Base-by-base conservation (phyloP, 2,113 vertebrate species). In the Urocynchramus pylzowi region DNA sequence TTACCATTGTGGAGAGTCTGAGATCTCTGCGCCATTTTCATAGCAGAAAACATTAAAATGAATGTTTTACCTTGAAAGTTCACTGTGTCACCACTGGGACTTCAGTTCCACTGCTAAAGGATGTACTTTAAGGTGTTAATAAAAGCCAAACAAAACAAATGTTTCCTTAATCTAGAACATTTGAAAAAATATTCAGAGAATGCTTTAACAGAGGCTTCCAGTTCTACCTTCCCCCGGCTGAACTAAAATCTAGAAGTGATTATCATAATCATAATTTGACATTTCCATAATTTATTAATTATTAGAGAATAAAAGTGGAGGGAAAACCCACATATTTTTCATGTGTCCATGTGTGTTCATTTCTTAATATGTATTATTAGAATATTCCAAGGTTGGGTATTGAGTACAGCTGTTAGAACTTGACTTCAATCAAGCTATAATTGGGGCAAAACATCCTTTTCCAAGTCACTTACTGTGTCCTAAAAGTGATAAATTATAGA, bases 401-500 rank as follows among this genome's bases (percentile, higher is more conserved):
- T 44, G 56, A 80, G 75, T 24, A 41, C 30, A 45, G 60, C 19
- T 87, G 57, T 82, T 93, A 74, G 91, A 94, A 87, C 77, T 35
- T 37, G 17, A 79, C 85, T 90, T 90, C 80, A 90, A 84, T 71
- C 75, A 54, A 88, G 52, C 44, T 18, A 21, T 69, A 81, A 87
- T n/a, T 91, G 73, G 59, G 64, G 49, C 64, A 90, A 86, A 87
- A 44, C 27, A 11, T 75, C 67, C 63, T 86, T 84, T 92, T 89
- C 68, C 75, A 80, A 94, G 75, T 79, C 89, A 65, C 28, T 74
- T 54, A 28, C 21, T 60, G 76, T 67, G 68, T 78, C 82, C 93
- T 88, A 49, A 79, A 88, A 71, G 81, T 50, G 88, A 81, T 96
- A 49, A 89, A 90, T 95, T 69, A 95, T 80, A 56, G 57, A 87